These are phyloP conservation scores for Oscheius sp. DNA, from an alignment of 2,888 invertebrate species.

Conservation along the genomic window DNA sequence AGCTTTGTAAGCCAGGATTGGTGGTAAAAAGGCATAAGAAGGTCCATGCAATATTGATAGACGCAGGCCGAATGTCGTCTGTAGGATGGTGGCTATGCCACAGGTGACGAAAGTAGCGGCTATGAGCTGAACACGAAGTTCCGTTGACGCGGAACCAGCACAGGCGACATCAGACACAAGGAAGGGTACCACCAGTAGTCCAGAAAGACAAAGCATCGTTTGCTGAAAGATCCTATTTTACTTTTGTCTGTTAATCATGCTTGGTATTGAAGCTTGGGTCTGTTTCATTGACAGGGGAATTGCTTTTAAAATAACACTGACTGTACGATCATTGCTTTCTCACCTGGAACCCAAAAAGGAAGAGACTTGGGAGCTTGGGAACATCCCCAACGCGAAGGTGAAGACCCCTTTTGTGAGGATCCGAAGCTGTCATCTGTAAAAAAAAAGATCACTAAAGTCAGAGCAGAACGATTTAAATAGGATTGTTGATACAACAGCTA, in stretches of 20 bases:
- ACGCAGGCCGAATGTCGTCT: slow-evolving; percentile 36
- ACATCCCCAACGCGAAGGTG: slow-evolving; percentile 29
- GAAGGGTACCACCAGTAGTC: slow-evolving; percentile 64
- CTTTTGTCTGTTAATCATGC: no score
- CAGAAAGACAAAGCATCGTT: slow-evolving; percentile 67
- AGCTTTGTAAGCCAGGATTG: slow-evolving; percentile 60
- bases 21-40: slow-evolving; percentile 70
- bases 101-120: slow-evolving; percentile 66
- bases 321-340: background rate
- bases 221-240: slow-evolving; percentile 49
- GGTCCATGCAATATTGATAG: slow-evolving; percentile 70
- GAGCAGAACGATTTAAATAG: background rate
- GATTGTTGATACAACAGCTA: no score
- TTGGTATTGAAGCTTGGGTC: no score
- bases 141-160: slow-evolving; percentile 38
- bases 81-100: slow-evolving; percentile 66
- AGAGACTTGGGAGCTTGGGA: slow-evolving; percentile 17
- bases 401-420: background rate
- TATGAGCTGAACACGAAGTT: slow-evolving; percentile 59
- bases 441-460: background rate
- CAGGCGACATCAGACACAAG: slow-evolving; percentile 62
- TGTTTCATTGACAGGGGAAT: no score
- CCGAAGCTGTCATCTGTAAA: background rate
- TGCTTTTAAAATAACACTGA: background rate
- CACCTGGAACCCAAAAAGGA: slow-evolving; percentile 30